A percentile compares a stretch with the other conserved stretches of the same genome.
These are phyloP conservation scores for Ginglymostoma cirratum DNA, from an alignment of 2,113 vertebrate genomes.

Conservation along the genomic window DNA sequence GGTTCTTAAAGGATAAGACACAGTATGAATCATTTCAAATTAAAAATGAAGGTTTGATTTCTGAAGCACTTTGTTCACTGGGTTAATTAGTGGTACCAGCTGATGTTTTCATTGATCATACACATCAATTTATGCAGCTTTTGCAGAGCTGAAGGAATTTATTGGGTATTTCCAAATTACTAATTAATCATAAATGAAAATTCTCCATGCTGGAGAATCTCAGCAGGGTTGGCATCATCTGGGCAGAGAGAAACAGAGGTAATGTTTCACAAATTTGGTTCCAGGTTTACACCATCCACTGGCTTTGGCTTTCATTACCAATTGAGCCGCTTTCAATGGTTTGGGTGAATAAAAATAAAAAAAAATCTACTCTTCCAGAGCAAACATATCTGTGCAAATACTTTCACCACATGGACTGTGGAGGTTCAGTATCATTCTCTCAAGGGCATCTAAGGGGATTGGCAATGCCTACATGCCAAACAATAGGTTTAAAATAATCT, in stretches of 20 bases:
- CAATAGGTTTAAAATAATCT: neutral
- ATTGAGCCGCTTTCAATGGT: neutral
- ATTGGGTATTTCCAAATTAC: neutral
- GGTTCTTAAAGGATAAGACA: neutral
- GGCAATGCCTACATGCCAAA: neutral
- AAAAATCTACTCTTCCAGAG: no score
- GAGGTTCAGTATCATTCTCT: neutral
- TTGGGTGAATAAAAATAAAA: neutral
- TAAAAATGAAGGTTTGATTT: neutral
- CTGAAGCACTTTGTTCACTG: neutral
- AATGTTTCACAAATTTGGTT: no score
- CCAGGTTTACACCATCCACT: no score
- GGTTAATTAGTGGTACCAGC: neutral
- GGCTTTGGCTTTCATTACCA: no score
- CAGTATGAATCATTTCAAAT: neutral
- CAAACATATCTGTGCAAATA: no score
- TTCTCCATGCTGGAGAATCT: no score
- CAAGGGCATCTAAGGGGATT: neutral
- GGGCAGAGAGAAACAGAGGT: no score
- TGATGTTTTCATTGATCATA: constrained; percentile 1
- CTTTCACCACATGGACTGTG: neutral
- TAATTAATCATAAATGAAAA: neutral
- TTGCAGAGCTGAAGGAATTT: neutral
- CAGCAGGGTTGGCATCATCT: no score
- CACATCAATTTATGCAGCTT: constrained; percentile 5